phyloP scores from a whole-genome alignment of 1,140 invertebrate species.

The Drosophila kanapiae region DNA sequence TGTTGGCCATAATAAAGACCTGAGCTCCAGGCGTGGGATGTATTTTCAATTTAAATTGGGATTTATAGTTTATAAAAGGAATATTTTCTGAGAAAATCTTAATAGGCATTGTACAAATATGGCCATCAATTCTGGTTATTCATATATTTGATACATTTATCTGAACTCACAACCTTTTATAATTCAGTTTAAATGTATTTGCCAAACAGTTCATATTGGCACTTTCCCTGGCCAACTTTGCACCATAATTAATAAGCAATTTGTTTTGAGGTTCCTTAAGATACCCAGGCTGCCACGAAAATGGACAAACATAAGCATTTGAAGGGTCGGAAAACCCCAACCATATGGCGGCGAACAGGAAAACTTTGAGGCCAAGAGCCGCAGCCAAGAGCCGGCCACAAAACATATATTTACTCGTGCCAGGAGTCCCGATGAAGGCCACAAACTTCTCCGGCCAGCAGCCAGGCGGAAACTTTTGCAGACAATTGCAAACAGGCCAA shows the following conservation, averaged over 20 bases:
- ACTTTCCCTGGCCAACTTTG: background rate
- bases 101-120: no score
- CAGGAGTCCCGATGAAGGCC: slow-evolving; percentile 20
- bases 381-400: slow-evolving; percentile 36
- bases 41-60: background rate
- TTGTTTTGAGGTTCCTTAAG: slow-evolving; percentile 18
- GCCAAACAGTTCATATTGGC: background rate
- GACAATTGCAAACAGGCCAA: slow-evolving; percentile 44
- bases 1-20: no score
- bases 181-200: background rate
- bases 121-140: background rate
- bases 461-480: slow-evolving; percentile 40
- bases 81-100: background rate
- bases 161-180: background rate
- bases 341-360: slow-evolving; percentile 14
- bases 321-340: background rate
- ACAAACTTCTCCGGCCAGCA: slow-evolving; percentile 47
- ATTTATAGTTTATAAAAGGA: background rate
- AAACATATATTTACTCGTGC: slow-evolving; percentile 32
- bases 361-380: slow-evolving; percentile 43
- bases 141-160: background rate
- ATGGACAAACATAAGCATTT: background rate
- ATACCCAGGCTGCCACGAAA: background rate
- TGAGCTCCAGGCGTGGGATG: background rate
- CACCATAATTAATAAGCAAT: slow-evolving; percentile 43